Evolutionary conservation across 2,797 vertebrate genomes (phyloP), one percentile per base, ranked within the genome.

Genomic region (Melanotaenia nigrans): DNA sequence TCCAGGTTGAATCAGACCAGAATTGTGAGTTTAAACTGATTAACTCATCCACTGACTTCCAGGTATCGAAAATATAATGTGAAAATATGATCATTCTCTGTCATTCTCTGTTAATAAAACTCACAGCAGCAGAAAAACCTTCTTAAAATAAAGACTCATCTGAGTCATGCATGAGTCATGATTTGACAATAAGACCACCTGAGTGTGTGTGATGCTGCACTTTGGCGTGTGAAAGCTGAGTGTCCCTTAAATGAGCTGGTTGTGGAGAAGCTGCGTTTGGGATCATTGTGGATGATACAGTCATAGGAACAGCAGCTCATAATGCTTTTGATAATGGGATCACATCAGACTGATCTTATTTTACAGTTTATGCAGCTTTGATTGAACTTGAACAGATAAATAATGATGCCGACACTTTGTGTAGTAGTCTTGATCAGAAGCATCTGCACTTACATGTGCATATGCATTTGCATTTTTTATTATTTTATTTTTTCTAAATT

Each of bases 121-220:
- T 2, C 11, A 54, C 14, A 40, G 36, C n/a, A 13, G 36, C 22
- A 16, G 54, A 24, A 40, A 16, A 40, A 24, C 33, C 7, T 65
- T 65, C 22, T 54, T 24, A 38, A 38, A 65, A 65, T 55, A 35
- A n/a, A 51, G 63, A n/a, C 1, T 28, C 49, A 54, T 38, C 38
- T 66, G 53, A 66, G 25, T 18, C 24, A 28, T 28, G 49, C 38
- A 57, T 45, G 65, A 66, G 5, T 67, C 45, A 58, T 58, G 30
- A 56, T 56, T 42, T 22, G 53, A 57, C 55, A 35, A 30, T 18
- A 8, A 30, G 54, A 57, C 42, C 54, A 47, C 51, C 30, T 45
- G 28, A 67, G 54, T 24, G 20, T 67, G 36, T 66, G 35, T 55
- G 63, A 65, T 53, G 9, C 40, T 65, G 3, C 35, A 65, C n/a